Evolutionary conservation across 1,140 invertebrate species (phyloP), one percentile per base, ranked within the genome.

Genomic region (Stegodyphus dumicola): DNA sequence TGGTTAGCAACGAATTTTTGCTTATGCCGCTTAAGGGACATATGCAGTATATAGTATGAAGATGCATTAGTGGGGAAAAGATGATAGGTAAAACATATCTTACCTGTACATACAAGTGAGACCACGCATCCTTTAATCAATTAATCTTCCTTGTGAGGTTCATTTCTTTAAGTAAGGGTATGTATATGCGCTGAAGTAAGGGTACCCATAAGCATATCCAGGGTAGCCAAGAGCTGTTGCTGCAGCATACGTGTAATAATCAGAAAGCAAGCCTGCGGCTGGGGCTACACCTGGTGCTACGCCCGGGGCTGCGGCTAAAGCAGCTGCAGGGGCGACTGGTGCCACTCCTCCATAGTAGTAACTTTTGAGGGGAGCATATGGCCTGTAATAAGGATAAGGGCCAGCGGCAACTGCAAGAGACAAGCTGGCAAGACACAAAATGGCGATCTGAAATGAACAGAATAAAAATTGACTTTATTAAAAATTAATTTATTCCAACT

Each of bases 151-250:
- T 11, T 60, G 1, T 5, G 56, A 6, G 1, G 49, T 65, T 67
- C 15, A 75, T 53, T 83, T 83, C 80, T 83, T 83, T 15, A 54
- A 77, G 66, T 69, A 69, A 0, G 49, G n/a, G 66, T 69, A 67
- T 0, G 52, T n/a, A 48, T 77, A 77, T 6, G 76, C 18, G 7
- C 60, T 60, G 15, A 66, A 6, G 76, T 81, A 83, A 18, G 80
- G 80, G n/a, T 83, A 83, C 11, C 69, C 53, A 33, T 73, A 49
- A 6, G 56, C 56, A 52, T 49, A 17, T 11, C 73, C 7, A 33
- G 33, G 33, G 71, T 79, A 79, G 0, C 66, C 66, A 49, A 75
- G 66, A 11, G 9, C 15, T 15, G 15, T 60, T 60, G 56, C 56
- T 60, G 56, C 56, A 2, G 10, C 70, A 51, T 7, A 83, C 33